A percentile compares a stretch with the other conserved stretches of the same genome.
phyloP scores from a whole-genome alignment of 2,113 vertebrate genomes.

The Oriolus oriolus region DNA sequence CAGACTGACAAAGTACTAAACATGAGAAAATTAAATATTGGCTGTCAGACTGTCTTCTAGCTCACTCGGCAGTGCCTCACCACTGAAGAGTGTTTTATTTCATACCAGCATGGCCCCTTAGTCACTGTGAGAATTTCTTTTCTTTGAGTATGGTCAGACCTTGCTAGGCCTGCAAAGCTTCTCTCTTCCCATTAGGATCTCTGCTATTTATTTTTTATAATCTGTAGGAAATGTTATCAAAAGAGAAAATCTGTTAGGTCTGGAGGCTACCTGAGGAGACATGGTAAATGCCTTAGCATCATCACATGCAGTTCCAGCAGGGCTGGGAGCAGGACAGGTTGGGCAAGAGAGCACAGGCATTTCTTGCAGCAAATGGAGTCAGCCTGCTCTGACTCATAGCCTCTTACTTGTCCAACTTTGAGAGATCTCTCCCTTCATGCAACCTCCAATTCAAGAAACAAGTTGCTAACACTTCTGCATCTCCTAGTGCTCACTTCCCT shows the following conservation, averaged over 20 bases:
- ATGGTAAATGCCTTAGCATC: not conserved
- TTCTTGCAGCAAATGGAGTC: not conserved
- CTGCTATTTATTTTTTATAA: not conserved
- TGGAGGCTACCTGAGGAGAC: not conserved
- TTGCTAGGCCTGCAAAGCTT: not conserved
- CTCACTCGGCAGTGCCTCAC: not conserved
- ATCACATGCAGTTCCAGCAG: not conserved
- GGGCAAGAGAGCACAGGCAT: not conserved
- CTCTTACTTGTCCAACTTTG: not conserved
- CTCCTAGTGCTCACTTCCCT: not conserved
- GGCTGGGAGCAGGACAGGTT: not conserved
- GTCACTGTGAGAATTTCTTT: not conserved
- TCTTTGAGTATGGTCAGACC: not conserved
- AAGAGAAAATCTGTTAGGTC: not conserved
- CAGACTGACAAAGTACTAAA: not conserved
- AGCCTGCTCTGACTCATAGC: not conserved
- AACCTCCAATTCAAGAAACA: not conserved
- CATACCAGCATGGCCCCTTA: not conserved
- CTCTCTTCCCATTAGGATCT: not conserved
- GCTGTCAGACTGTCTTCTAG: not conserved
- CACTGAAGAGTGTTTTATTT: not conserved
- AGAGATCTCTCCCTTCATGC: not conserved
- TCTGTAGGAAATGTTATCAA: not conserved
- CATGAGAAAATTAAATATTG: not conserved
- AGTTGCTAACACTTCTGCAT: not conserved